Base-by-base conservation (phyloP, 1,140 invertebrate genomes). In the Plectrocnemia conspersa region DNA sequence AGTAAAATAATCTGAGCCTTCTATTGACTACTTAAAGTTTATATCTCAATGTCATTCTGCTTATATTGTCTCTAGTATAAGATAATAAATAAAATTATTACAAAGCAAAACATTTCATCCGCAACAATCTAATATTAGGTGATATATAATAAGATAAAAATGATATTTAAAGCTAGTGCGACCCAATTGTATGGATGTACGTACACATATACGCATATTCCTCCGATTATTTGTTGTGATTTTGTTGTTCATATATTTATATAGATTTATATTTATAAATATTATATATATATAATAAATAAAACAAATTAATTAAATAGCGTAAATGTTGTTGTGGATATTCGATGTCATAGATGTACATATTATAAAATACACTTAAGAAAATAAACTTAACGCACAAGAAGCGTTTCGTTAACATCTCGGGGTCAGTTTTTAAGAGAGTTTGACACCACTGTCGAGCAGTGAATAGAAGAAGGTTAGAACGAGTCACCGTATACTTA, bases 311-410 rank as follows among this genome's bases (percentile, higher is more conserved):
- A 32, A 16, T 55, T 58, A 41, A 53, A 7, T 40, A 52, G 49
- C 22, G 33, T 59, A 54, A 54, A 47, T 54, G 38, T 61, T 61
- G 59, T 61, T 61, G 59, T 61, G 59, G 54, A 61, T 55, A 53
- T 40, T 61, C 46, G 59, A 57, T 61, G 59, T 61, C 49, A 50
- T 61, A 56, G 54, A 52, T 52, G 38, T n/a, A n/a, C n/a, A n/a
- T n/a, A n/a, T n/a, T n/a, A n/a, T n/a, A n/a, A n/a, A n/a, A n/a
- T n/a, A n/a, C n/a, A n/a, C n/a, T n/a, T n/a, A n/a, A n/a, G n/a
- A n/a, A n/a, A n/a, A n/a, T n/a, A n/a, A n/a, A n/a, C n/a, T n/a
- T n/a, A n/a, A n/a, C n/a, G n/a, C n/a, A n/a, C n/a, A n/a, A n/a
- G n/a, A n/a, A n/a, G n/a, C n/a, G n/a, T n/a, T n/a, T n/a, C n/a